phyloP scores from a whole-genome alignment of 2,113 vertebrate species.

The Phylloscopus whistleri region DNA sequence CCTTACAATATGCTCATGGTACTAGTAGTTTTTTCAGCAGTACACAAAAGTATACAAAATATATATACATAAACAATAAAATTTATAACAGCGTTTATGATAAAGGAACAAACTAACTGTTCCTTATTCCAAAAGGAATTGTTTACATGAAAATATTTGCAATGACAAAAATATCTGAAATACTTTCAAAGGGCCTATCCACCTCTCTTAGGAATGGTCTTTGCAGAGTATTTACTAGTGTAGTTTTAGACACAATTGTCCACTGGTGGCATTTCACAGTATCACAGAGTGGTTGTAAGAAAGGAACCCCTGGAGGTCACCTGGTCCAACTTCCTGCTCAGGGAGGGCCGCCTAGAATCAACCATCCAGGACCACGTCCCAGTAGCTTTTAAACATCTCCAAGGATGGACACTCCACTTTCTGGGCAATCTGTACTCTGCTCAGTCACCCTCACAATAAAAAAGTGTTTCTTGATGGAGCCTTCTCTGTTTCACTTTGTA shows the following conservation, averaged over 20 bases:
- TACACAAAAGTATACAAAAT: background rate
- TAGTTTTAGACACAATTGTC: background rate
- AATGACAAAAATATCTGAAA: background rate
- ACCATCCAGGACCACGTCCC: background rate
- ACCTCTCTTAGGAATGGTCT: background rate
- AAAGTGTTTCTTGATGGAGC: background rate
- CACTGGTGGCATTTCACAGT: background rate
- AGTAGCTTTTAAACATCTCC: background rate
- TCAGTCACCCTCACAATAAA: fast-evolving
- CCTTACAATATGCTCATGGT: fast-evolving
- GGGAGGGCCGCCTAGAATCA: background rate
- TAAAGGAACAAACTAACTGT: background rate
- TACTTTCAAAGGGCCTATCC: background rate
- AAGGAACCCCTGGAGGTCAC: background rate
- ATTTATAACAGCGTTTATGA: background rate
- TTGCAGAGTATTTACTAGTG: background rate
- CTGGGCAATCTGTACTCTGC: background rate
- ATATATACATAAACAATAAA: background rate
- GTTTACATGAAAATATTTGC: background rate
- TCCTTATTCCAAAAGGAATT: background rate
- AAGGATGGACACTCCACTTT: background rate
- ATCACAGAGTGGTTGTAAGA: background rate
- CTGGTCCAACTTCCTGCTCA: background rate
- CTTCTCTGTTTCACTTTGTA: background rate
- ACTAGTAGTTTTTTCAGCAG: background rate